phyloP scores from a whole-genome alignment of 2,797 vertebrate species.

The Muscicapa comitata region DNA sequence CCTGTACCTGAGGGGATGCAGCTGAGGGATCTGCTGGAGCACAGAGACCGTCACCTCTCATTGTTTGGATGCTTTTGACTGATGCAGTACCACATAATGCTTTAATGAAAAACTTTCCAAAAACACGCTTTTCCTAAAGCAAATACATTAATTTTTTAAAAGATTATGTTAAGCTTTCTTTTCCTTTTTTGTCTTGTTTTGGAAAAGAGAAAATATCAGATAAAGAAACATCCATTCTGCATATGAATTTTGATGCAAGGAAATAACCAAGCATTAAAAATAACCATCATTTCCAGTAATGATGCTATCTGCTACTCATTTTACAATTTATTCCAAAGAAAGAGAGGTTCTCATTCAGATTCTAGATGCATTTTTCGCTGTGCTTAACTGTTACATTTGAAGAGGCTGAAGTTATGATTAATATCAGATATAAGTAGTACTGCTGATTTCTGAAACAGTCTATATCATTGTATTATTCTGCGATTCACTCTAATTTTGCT shows the following conservation, averaged over 20 bases:
- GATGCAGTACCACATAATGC: not conserved
- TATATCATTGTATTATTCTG: not conserved
- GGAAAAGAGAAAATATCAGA: not conserved
- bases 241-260: not conserved
- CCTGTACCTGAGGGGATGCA: not conserved
- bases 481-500: not conserved
- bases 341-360: not conserved
- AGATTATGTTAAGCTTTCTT: not conserved
- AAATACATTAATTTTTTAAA: not conserved
- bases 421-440: not conserved
- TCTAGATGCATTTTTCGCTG: not conserved
- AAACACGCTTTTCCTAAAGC: not conserved
- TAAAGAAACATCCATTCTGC: not conserved
- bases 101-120: not conserved
- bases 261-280: not conserved
- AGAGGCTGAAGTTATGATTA: not conserved
- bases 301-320: not conserved
- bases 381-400: not conserved
- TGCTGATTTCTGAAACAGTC: not conserved
- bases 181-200: not conserved
- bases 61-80: not conserved
- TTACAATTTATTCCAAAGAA: not conserved
- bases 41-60: not conserved
- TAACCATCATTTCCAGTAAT: not conserved
- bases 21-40: constrained; percentile 8